Conservation (phyloP, 2,888 invertebrate genomes). For the Hypomecis punctinalis region DNA sequence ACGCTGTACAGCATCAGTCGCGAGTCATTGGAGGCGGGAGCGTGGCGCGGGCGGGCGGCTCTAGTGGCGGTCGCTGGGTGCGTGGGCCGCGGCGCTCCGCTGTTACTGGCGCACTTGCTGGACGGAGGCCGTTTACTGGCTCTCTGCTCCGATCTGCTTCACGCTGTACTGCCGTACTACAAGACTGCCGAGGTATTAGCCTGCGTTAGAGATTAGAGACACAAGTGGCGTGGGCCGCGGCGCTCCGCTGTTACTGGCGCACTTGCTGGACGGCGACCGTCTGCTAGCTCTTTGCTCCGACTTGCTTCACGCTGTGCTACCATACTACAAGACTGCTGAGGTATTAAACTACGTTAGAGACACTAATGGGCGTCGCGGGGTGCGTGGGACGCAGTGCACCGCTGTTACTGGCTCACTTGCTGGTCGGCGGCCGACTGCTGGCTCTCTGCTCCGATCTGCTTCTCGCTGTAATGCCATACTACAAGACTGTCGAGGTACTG, state of each 20-base stretch:
- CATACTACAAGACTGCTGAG: background rate
- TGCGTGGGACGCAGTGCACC: too few relatives aligned
- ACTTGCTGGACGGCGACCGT: too few relatives aligned
- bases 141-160: conserved; percentile 92
- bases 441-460: too few relatives aligned
- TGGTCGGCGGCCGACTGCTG: too few relatives aligned
- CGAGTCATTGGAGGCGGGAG: conserved; percentile 70
- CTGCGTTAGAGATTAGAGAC: background rate
- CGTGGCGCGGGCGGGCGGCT: conserved; percentile 88
- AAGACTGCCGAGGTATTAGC: conserved; percentile 94
- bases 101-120: conserved; percentile 89
- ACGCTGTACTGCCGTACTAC: conserved; percentile 91
- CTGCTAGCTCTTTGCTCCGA: too few relatives aligned
- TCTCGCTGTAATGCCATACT: too few relatives aligned
- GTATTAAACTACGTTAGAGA: too few relatives aligned
- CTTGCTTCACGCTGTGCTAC: too few relatives aligned
- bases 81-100: conserved; percentile 87
- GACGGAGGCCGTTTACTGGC: conserved; percentile 91
- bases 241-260: too few relatives aligned
- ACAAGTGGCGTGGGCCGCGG: background rate
- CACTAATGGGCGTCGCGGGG: too few relatives aligned
- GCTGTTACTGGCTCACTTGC: too few relatives aligned
- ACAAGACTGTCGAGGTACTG: too few relatives aligned
- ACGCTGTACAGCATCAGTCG: conserved; percentile 86
- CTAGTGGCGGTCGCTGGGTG: conserved; percentile 92